A percentile compares a stretch with the other conserved stretches of the same genome.
phyloP scores from a whole-genome alignment of 2,797 vertebrate species.

The Muscicapa striata region DNA sequence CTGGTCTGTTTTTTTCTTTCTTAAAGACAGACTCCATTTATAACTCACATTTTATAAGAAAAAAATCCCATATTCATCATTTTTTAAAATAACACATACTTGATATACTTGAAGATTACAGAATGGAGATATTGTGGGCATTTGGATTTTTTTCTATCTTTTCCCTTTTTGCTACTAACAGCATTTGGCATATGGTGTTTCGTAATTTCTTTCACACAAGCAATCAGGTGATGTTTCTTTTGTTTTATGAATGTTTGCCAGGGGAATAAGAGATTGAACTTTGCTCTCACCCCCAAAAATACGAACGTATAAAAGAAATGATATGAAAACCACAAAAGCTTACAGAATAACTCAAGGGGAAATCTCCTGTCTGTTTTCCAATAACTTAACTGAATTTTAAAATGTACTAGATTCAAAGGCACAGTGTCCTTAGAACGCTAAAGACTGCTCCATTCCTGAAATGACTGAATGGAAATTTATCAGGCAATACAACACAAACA shows the following conservation, averaged over 20 bases:
- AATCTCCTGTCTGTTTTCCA: background rate
- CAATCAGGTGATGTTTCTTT: background rate
- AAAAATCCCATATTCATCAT: fast-evolving
- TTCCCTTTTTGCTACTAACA: background rate
- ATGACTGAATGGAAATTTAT: background rate
- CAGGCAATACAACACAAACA: background rate
- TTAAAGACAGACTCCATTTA: background rate
- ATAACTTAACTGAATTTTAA: background rate
- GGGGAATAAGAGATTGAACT: background rate
- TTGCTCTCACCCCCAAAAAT: background rate
- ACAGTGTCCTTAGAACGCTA: background rate
- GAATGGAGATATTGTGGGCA: background rate
- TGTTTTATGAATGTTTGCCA: background rate
- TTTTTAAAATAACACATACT: background rate
- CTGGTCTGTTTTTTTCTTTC: background rate
- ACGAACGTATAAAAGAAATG: background rate
- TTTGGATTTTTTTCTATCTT: background rate
- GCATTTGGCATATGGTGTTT: background rate
- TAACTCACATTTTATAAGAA: background rate
- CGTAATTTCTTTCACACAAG: background rate
- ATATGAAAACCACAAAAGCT: background rate
- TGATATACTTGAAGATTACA: background rate
- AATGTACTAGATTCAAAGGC: background rate
- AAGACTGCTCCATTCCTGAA: background rate
- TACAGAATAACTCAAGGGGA: background rate